Conservation (phyloP, 2,888 invertebrate genomes). For the Drosophila borborema region DNA sequence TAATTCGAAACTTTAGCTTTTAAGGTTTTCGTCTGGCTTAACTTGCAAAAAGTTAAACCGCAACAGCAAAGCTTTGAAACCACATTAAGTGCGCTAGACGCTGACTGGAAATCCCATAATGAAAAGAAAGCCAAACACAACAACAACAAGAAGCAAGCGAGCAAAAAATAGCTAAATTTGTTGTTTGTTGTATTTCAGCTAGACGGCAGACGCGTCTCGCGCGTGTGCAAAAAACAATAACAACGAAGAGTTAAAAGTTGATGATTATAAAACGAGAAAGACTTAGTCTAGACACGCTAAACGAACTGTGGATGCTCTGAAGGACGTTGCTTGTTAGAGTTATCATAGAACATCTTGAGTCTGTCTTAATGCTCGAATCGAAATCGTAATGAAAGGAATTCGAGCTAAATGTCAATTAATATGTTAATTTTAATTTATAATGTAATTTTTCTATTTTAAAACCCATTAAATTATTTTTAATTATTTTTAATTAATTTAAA, state of each 20-base stretch:
- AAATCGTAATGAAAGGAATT: no score
- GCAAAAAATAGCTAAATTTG: conserved; percentile 37
- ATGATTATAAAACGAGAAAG: conserved; percentile 50
- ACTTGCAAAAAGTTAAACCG: conserved; percentile 31
- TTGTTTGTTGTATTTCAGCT: conserved; percentile 8
- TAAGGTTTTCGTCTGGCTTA: conserved; percentile 33
- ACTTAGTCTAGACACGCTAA: neutral
- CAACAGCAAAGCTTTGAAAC: conserved; percentile 25
- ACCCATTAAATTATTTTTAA: no score
- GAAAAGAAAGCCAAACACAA: conserved; percentile 63
- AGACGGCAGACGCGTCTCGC: conserved; percentile 46
- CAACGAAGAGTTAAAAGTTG: conserved; percentile 39
- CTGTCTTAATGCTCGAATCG: neutral
- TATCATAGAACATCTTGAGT: neutral
- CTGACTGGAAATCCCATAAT: conserved; percentile 67
- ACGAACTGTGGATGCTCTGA: neutral
- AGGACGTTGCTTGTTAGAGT: neutral
- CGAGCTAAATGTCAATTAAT: no score
- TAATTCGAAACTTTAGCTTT: conserved; percentile 52
- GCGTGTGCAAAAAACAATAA: conserved; percentile 57
- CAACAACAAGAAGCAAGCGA: conserved; percentile 21
- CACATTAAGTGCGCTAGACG: conserved; percentile 49
- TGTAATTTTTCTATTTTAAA: no score
- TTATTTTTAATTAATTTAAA: no score
- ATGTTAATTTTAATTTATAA: no score